Percentiles rank a stretch among this genome's conserved stretches.
Evolutionary conservation across 2,888 invertebrate genomes (phyloP).

Genomic region (Parnassius glacialis): DNA sequence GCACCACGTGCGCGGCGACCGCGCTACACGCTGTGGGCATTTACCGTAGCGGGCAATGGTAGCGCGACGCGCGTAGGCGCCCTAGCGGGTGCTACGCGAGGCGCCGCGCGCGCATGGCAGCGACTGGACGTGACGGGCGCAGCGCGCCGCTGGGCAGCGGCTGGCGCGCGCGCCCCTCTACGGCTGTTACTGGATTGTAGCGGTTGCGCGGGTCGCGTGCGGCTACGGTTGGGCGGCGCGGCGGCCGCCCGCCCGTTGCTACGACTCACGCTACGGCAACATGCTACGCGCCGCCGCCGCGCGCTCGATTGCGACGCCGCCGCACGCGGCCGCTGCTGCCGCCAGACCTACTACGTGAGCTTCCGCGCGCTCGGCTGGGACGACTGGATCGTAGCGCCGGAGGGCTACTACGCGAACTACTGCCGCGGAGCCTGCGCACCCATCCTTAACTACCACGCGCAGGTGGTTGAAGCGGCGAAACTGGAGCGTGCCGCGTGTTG

Average conservation of each 20-base stretch:
- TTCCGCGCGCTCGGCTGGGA: slow-evolving; percentile 96
- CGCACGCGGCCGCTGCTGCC: slow-evolving; percentile 84
- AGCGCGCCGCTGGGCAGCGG: slow-evolving; percentile 85
- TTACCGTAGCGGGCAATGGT: slow-evolving; percentile 84
- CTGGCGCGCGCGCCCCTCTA: slow-evolving; percentile 79
- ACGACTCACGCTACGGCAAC: slow-evolving; percentile 88
- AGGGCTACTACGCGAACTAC: slow-evolving; percentile 96
- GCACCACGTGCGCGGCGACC: slow-evolving; percentile 53
- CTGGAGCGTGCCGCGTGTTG: slow-evolving; percentile 95
- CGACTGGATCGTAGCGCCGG: slow-evolving; percentile 95
- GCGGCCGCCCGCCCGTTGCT: slow-evolving; percentile 90
- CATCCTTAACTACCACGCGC: slow-evolving; percentile 92
- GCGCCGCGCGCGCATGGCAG: slow-evolving; percentile 86
- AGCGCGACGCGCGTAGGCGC: slow-evolving; percentile 76
- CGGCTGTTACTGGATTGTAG: slow-evolving; percentile 92
- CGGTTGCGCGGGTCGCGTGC: slow-evolving; percentile 85
- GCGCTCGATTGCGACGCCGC: slow-evolving; percentile 90
- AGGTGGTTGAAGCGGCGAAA: slow-evolving; percentile 94
- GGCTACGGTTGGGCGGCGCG: slow-evolving; percentile 84
- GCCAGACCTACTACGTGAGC: slow-evolving; percentile 94
- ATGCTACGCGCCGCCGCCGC: slow-evolving; percentile 87
- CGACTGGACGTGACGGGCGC: slow-evolving; percentile 91
- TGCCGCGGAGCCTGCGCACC: slow-evolving; percentile 94
- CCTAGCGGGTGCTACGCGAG: slow-evolving; percentile 40
- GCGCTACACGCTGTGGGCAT: slow-evolving; percentile 86